Evolutionary conservation across 2,888 invertebrate species (phyloP).

Genomic region (Drosophila borborema): DNA sequence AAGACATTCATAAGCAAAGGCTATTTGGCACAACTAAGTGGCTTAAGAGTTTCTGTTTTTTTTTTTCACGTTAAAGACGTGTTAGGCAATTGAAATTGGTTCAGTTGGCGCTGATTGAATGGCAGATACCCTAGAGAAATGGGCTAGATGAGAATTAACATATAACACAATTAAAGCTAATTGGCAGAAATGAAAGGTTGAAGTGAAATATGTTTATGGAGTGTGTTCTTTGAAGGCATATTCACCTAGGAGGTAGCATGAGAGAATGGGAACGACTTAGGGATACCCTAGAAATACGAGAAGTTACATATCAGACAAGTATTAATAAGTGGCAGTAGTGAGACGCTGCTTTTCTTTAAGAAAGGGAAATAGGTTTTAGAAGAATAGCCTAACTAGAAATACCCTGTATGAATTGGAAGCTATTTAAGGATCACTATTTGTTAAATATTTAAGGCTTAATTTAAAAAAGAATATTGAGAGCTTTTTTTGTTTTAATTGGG

Average conservation of each 20-base stretch:
- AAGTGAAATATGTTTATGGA: not conserved
- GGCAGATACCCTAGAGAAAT: not conserved
- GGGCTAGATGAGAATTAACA: not conserved
- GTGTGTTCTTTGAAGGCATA: not conserved
- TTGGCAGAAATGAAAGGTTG: not conserved
- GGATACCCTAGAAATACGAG: not conserved
- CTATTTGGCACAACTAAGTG: constrained; percentile 10
- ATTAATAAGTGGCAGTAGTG: not conserved
- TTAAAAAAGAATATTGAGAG: too few species aligned
- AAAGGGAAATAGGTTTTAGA: too few species aligned
- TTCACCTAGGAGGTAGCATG: not conserved
- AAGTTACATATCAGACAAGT: not conserved
- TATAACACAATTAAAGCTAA: not conserved
- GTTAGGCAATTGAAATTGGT: not conserved
- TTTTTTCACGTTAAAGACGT: not conserved
- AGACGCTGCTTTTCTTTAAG: not conserved
- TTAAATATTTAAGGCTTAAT: too few species aligned
- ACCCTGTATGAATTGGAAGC: too few species aligned
- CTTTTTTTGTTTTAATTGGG: not conserved
- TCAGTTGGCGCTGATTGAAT: not conserved
- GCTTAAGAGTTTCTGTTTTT: not conserved
- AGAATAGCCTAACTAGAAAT: too few species aligned
- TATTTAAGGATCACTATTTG: too few species aligned
- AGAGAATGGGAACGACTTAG: not conserved
- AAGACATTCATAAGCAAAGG: constrained; percentile 2